Base-by-base conservation (phyloP, 1,140 invertebrate species). In the Lutraria rhynchaena region DNA sequence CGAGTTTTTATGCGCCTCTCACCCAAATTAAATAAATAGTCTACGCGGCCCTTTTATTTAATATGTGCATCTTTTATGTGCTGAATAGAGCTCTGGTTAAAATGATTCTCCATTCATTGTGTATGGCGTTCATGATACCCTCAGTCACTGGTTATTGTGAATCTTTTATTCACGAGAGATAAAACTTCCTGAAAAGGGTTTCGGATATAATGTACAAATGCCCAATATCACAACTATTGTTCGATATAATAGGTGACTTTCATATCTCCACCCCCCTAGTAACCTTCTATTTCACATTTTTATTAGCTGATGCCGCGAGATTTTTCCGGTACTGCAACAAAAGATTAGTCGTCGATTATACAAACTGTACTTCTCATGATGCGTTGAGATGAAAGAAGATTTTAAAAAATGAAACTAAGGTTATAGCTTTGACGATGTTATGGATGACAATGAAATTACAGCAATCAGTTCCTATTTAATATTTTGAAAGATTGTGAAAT, bases 201-300 rank as follows among this genome's bases (percentile, higher is more conserved):
- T 31, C 27, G 22, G 27, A 46, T 51, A 70, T 70, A 33, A 70
- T 70, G 33, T 27, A 4, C 24, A 11, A 29, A 44, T 49, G 46
- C 44, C 67, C 53, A 22, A 2, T 53, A 70, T 70, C 53, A 70
- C 19, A 9, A 22, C 19, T 29, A 55, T 49, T 70, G 44, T 35
- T 24, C 5, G 46, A 31, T n/a, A n/a, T n/a, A n/a, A n/a, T n/a
- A n/a, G n/a, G n/a, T n/a, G n/a, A n/a, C n/a, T n/a, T n/a, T n/a
- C 53, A 55, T 70, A 53, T 51, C 53, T 1, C 1, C 3, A 17
- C n/a, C 67, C 33, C 3, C 49, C 49, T 22, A 9, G n/a, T 51
- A 70, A 70, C 67, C 67, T 51, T 51, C 53, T 29, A 70, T 70
- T 70, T 51, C 44, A 70, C 44, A 70, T 70, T 70, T 70, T 29